Base-by-base conservation (phyloP, 2,888 invertebrate genomes). In the Apamea crenata region DNA sequence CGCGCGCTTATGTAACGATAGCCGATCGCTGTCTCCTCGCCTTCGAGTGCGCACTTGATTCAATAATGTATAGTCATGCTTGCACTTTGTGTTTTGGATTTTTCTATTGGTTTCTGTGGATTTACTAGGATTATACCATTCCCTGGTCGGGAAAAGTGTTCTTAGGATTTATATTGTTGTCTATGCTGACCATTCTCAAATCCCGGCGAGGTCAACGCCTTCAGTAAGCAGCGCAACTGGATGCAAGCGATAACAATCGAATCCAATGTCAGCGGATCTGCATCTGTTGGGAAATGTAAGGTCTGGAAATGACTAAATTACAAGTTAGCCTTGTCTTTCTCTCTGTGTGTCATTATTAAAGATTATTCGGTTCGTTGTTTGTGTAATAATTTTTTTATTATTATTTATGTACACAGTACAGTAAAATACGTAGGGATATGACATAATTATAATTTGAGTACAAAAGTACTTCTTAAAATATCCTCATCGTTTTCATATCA, bases 221-320 rank as follows among this genome's bases (percentile, higher is more conserved):
- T 16, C 50, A 59, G 14, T 32, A 7, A 53, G 21, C n/a, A 47
- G 25, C 59, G 14, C 29, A 14, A 73, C 32, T 61, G 40, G n/a
- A 32, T 65, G 83, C 78, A 68, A 53, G 44, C 70, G 68, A 72
- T 66, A 69, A 86, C 68, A 83, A 84, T 84, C 36, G 3, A 12
- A 63, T 29, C 59, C 87, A 84, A 86, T 84, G 87, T 83, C 87
- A 84, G 83, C 75, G 86, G 77, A 84, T 72, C 82, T 86, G 84
- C 78, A 68, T 83, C 36, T 61, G 69, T 83, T 84, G 44, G 36
- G 73, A 78, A 84, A 86, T 70, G 61, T 2, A 40, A 66, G 36
- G 50, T 83, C 72, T 78, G 53, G 74, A 53, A 75, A 86, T 68
- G 25, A 63, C 21, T n/a, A 36, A 69, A 70, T 72, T 47, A 65